Base-by-base conservation (phyloP, 92 coral and sea anemone species). In the Pocillopora meandrina region DNA sequence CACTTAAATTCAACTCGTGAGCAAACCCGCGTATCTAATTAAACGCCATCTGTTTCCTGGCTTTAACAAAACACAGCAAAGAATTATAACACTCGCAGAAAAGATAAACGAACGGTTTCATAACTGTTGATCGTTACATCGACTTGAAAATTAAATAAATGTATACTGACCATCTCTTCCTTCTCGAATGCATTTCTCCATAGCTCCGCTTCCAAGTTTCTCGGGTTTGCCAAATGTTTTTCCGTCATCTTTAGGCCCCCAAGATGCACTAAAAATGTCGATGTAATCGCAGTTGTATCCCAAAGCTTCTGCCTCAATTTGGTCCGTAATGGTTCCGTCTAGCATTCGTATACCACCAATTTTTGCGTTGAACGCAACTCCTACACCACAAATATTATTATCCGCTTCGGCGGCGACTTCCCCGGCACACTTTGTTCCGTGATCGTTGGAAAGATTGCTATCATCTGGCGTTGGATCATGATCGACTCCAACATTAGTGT, bases 161-260 rank as follows among this genome's bases (percentile, higher is more conserved):
- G 52, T 42, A 65, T 56, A 79, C 92, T 26, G 63, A 96, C 98
- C 98, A 89, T 86, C 89, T 63, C 98, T 88, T 19, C 98, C 98
- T 31, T 85, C 12, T 56, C 65, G 82, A 10, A 95, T 93, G 64
- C 98, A 95, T 15, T 80, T 78, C 42, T 76, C 76, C 61, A 96
- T 83, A 19, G 95, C 98, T 58, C 85, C 81, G 71, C 66, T 79
- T 0, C 89, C 97, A 6, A 94, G 77, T 72, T 78, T 82, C 12
- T 95, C 98, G 8, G 98, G 98, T 34, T 90, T 85, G n/a, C 98
- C 98, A 69, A 92, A 96, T 62, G 98, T 96, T 83, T 96, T 96
- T 2, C 98, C 98, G 56, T 96, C 98, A 52, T 96, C 98, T 91
- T 92, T 92, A 0, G 98, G 98, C 1, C 98, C 98, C 98, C 98